phyloP scores from a whole-genome alignment of 2,888 invertebrate species.

The Hemicrepidius hirtus region DNA sequence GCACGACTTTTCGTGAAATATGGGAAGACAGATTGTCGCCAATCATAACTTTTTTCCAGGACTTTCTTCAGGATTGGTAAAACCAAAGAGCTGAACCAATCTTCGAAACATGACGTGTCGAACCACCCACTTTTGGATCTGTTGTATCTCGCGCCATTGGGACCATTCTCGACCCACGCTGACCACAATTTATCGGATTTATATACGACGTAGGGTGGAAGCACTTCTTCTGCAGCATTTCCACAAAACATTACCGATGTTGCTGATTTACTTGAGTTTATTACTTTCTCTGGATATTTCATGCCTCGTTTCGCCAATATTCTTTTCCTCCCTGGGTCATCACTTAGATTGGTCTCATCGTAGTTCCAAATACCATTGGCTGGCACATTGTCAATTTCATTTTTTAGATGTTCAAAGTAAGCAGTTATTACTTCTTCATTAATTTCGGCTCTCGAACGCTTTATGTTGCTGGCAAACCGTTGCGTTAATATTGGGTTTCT shows the following conservation, averaged over 20 bases:
- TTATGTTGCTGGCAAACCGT: slow-evolving; percentile 39
- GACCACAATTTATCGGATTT: slow-evolving; percentile 11
- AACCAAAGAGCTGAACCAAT: slow-evolving; percentile 58
- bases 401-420: slow-evolving; percentile 48
- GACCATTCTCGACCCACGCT: slow-evolving; percentile 17
- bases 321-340: slow-evolving; percentile 63
- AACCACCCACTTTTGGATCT: slow-evolving; percentile 56
- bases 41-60: slow-evolving; percentile 61
- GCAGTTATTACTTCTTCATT: slow-evolving; percentile 39
- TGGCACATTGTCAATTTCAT: slow-evolving; percentile 44
- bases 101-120: slow-evolving; percentile 57
- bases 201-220: slow-evolving; percentile 28
- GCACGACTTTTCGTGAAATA: no score
- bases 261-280: slow-evolving; percentile 5
- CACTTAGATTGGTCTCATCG: slow-evolving; percentile 65
- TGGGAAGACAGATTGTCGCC: slow-evolving; percentile 57
- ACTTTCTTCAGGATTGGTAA: not conserved
- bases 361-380: slow-evolving; percentile 62
- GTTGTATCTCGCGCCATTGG: slow-evolving; percentile 55
- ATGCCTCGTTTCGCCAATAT: slow-evolving; percentile 44
- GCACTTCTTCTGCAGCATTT: not conserved
- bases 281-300: slow-evolving; percentile 60
- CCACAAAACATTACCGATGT: slow-evolving; percentile 4
- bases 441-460: slow-evolving; percentile 46
- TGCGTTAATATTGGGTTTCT: slow-evolving; percentile 34